Evolutionary conservation across 1,140 invertebrate species (phyloP).

Genomic region (Zaprionus ornatus): DNA sequence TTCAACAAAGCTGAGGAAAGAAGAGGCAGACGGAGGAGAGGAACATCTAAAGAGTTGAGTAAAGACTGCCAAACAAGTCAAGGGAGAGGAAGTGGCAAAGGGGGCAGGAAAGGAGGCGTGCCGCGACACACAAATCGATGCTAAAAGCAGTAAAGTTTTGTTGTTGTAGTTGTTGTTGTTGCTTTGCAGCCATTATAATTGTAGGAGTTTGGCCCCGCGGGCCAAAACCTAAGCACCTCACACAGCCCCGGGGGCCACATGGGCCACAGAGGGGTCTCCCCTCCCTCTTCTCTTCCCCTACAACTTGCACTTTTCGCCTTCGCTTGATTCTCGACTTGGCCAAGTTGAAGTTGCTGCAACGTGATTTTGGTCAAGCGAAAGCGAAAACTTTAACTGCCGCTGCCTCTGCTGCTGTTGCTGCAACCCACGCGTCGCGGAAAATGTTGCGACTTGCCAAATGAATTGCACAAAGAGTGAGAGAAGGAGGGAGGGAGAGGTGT

Average conservation of each 20-base stretch:
- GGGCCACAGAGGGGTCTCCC: not conserved
- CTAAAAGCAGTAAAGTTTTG: conserved; percentile 52
- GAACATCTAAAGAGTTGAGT: conserved; percentile 16
- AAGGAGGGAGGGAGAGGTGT: not conserved
- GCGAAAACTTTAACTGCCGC: conserved; percentile 39
- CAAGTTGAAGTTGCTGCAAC: not conserved
- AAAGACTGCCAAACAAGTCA: not conserved
- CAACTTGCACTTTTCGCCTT: conserved; percentile 40
- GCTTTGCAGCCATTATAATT: conserved; percentile 40
- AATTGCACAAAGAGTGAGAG: not conserved
- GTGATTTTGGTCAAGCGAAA: conserved; percentile 49
- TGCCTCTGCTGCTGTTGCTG: not conserved
- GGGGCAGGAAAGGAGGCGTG: conserved; percentile 34
- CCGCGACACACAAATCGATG: conserved; percentile 54
- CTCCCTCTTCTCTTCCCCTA: not conserved
- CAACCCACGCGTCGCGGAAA: conserved; percentile 1
- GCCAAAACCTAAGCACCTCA: conserved; percentile 4
- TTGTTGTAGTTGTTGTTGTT: conserved; percentile 7
- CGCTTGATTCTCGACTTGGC: conserved; percentile 22
- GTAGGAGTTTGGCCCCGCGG: conserved; percentile 14
- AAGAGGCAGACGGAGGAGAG: not conserved
- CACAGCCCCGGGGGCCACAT: not conserved
- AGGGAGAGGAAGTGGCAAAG: not conserved
- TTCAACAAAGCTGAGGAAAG: not conserved
- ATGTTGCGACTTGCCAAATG: conserved; percentile 5